Base-by-base conservation (phyloP, 2,113 vertebrate genomes). In the Nothobranchius kuhntae region DNA sequence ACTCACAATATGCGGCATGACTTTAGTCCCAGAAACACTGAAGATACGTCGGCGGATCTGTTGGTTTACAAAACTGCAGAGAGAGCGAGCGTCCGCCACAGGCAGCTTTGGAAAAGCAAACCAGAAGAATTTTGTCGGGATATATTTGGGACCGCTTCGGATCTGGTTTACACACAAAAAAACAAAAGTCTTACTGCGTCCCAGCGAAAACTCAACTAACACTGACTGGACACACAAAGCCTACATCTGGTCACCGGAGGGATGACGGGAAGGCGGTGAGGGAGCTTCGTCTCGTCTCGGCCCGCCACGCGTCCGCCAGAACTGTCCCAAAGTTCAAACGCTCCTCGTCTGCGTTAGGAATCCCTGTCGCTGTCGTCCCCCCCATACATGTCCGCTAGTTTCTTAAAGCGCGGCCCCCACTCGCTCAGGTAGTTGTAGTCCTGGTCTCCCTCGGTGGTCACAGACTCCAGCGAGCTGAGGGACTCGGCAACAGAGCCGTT, bases 351-450 rank as follows among this genome's bases (percentile, higher is more conserved):
- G 40, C 58, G 65, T 95, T 95, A 98, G 76, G 95, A 96, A 89
- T 96, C 95, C 77, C 91, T 93, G 90, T 96, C 96, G 65, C 96
- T 95, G 91, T 96, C 96, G 66, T 92, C 93, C 7, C 93, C 87
- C 0, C 96, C 96, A 24, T 98, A 99, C 97, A 98, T 94, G 79
- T 98, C 97, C 1, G 97, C 96, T 53, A 99, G 93, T 91, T 97
- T 99, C 89, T 95, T 96, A 89, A 99, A 99, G 0, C 97, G 92
- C 0, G 97, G 97, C 0, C 97, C 96, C 95, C 96, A 96, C 86
- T 99, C 96, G 79, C 95, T 96, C 72, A 98, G 94, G 89, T 97
- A 97, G 86, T 97, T 95, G 2, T 98, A 99, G 94, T 98, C 96
- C 78, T 99, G 96, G 69, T 98, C 94, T n/a, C 94, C 95, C 0